Evolutionary conservation across 2,113 vertebrate species (phyloP), one percentile per base, ranked within the genome.

Genomic region (Psittacus erithacus): DNA sequence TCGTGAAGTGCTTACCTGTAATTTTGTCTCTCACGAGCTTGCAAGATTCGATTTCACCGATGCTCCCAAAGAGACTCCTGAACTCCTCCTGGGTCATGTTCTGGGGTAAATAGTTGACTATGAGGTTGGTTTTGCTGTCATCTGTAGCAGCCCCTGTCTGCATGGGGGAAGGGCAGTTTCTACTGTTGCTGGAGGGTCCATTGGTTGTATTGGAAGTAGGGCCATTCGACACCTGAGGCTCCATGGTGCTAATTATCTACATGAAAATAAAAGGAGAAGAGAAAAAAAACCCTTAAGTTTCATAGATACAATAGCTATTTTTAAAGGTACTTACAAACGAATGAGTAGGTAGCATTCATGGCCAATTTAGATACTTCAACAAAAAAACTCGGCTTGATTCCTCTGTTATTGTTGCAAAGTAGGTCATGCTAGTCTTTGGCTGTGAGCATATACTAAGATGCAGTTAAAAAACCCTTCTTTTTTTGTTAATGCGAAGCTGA

Each of bases 41-140:
- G 99, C 99, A 99, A 97, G 99, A 99, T 97, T 99, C 99, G 1
- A 99, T 99, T 98, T 99, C 99, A 59, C 99, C 99, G 92, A 99
- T 99, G 99, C 99, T 99, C 86, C 99, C 99, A 16, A 99, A 99
- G 93, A 99, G 99, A 98, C 99, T 99, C 96, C 99, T 99, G 98
- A 99, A 99, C 98, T 99, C 99, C 96, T 99, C 99, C 98, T 99
- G 99, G 97, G 99, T 99, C 99, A 99, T 99, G 96, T 99, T 99
- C 98, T 99, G 99, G 96, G 99, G 99, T 98, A 99, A 98, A 98
- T 99, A 99, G 99, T 99, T 99, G 98, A 99, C 99, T 86, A 99
- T 99, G 98, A 99, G 99, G 98, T 99, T 99, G 97, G 99, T 99
- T 99, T 99, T 99, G 99, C 99, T 99, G 99, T 99, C 99, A 94